Evolutionary conservation across 2,888 invertebrate genomes (phyloP), one percentile per base, ranked within the genome.

Genomic region (Dicyrtomina minuta): DNA sequence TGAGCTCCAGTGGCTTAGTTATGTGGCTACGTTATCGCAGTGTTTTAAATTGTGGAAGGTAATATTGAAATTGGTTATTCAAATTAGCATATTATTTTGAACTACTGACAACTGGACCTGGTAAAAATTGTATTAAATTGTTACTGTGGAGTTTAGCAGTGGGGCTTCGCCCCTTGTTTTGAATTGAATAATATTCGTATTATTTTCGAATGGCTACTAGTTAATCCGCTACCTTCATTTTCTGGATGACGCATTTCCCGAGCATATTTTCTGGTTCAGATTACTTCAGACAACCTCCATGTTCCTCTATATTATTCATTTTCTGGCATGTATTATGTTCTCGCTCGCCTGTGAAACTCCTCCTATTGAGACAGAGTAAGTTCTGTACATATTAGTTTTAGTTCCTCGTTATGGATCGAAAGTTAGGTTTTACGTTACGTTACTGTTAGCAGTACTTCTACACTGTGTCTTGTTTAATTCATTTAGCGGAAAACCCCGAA

Each of bases 241-340:
- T 51, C 26, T 77, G 53, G 76, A 75, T 20, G 74, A 75, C 66
- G 17, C 55, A 1, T 70, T 75, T 49, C 73, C 76, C 8, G 44
- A 72, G 13, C 22, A 71, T 12, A 44, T 78, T 1, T 75, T 78
- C 61, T 70, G 59, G 59, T 67, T 74, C 24, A 61, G 78, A 15
- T 51, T 78, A 2, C 27, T 67, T 1, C 72, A 75, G 70, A 75
- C 76, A 5, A 59, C 70, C 13, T 24, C 72, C 8, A 66, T 69
- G n/a, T 58, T 77, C 0, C 1, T 78, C 6, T 74, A 72, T 22
- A 68, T 68, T 10, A 71, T 70, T 12, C 76, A 78, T 70, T 75
- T 75, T 53, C 66, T 78, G 3, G 76, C 78, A 1, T 76, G 76
- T 43, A 71, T 77, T 55, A 62, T 64, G 22, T 78, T 72, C 33